Evolutionary conservation across 2,113 vertebrate genomes (phyloP).

Genomic region (Mesoclemmys tuberculata): DNA sequence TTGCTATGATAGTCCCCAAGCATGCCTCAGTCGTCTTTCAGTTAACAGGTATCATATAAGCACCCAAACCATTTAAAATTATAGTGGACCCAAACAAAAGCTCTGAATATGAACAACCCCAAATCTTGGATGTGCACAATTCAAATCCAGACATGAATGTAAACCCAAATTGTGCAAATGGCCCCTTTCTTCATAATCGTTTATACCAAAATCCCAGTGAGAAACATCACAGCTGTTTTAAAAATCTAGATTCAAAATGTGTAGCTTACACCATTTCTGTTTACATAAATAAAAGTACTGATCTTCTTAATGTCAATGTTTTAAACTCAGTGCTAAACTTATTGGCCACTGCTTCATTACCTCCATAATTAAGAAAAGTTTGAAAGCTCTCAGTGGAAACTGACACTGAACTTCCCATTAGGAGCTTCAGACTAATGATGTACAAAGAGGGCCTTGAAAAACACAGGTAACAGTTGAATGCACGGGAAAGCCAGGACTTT

Average conservation of each 20-base stretch:
- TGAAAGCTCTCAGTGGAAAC: not conserved
- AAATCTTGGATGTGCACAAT: not conserved
- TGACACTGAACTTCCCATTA: not conserved
- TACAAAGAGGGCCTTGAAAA: not conserved
- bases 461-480: not conserved
- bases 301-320: not conserved
- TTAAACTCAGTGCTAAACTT: not conserved
- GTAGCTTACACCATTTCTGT: not conserved
- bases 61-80: accelerated
- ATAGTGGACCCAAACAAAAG: not conserved
- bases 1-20: not conserved
- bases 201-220: not conserved
- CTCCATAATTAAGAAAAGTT: not conserved
- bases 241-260: not conserved
- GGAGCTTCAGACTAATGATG: not conserved
- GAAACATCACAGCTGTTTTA: not conserved
- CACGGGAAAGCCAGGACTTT: not conserved
- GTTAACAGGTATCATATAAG: not conserved
- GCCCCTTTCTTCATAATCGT: not conserved
- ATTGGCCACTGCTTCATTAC: not conserved
- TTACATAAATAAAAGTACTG: not conserved
- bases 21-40: not conserved
- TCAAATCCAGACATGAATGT: not conserved
- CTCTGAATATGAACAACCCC: not conserved
- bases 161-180: not conserved